Evolutionary conservation across 2,113 vertebrate genomes (phyloP).

Genomic region (Tenebrosternarchus preto): DNA sequence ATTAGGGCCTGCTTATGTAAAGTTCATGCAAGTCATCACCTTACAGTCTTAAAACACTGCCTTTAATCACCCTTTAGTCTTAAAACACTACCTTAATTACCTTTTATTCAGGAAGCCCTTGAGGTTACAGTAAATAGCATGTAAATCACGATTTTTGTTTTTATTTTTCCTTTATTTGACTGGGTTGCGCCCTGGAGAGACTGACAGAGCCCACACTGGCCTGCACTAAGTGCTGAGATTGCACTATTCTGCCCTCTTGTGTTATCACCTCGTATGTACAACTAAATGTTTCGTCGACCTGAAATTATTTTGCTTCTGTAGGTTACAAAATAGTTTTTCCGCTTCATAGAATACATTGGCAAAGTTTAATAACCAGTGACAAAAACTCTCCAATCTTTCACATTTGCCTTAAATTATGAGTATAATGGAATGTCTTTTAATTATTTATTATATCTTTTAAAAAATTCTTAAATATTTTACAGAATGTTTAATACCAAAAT

Average conservation of each 20-base stretch:
- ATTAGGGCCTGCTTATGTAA: too few relatives aligned
- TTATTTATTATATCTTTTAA: neutral
- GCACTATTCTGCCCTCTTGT: constrained; percentile 2
- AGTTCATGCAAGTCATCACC: too few relatives aligned
- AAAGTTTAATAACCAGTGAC: neutral
- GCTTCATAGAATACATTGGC: neutral
- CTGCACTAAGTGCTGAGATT: neutral
- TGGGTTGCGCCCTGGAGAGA: neutral
- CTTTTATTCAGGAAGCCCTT: too few relatives aligned
- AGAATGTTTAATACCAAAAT: neutral
- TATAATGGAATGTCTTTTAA: neutral
- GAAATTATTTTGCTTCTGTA: neutral
- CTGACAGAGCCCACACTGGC: neutral
- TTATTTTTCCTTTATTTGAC: neutral
- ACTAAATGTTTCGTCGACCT: neutral
- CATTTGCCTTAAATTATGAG: too few relatives aligned
- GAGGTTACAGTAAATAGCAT: too few relatives aligned
- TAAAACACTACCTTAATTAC: too few relatives aligned
- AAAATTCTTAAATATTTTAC: neutral
- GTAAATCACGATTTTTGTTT: too few relatives aligned
- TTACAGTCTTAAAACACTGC: too few relatives aligned
- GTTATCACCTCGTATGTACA: neutral
- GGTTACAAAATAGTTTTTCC: too few relatives aligned
- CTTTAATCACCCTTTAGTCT: too few relatives aligned
- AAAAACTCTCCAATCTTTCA: too few relatives aligned